These are phyloP conservation scores for Amphiura filiformis DNA, from an alignment of 35 echinoderm and acorn worm species.

Conservation along the genomic window DNA sequence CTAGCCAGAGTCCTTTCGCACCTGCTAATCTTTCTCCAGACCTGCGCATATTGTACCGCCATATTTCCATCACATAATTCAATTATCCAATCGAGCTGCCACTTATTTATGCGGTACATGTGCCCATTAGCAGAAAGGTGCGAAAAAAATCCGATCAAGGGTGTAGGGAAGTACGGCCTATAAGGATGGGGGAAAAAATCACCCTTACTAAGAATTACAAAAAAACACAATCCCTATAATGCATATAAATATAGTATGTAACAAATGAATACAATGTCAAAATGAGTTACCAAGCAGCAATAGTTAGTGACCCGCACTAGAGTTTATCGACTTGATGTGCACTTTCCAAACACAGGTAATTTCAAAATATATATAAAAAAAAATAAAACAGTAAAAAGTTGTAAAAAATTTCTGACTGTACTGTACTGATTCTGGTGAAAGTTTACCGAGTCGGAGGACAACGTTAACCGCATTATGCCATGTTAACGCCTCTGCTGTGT, in stretches of 20 bases:
- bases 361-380: conserved; percentile 35
- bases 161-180: neutral
- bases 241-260: neutral
- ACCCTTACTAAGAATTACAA: neutral
- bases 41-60: too few species aligned
- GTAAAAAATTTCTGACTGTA: conserved; percentile 65
- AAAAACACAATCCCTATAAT: neutral
- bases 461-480: conserved; percentile 51
- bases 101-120: too few species aligned
- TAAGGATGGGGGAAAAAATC: neutral
- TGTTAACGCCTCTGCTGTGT: conserved; percentile 70
- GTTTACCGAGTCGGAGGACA: conserved; percentile 31
- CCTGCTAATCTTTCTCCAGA: too few species aligned
- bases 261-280: conserved; percentile 5
- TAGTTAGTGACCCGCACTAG: conserved; percentile 27
- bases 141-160: too few species aligned
- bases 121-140: too few species aligned
- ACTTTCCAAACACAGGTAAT: conserved; percentile 26
- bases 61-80: too few species aligned
- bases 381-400: conserved; percentile 5
- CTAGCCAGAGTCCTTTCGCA: too few species aligned
- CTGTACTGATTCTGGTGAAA: conserved; percentile 56
- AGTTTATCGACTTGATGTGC: conserved; percentile 21
- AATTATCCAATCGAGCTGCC: too few species aligned
- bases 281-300: neutral